Conservation (phyloP, 2,888 invertebrate species). For the Leptothorax acervorum region DNA sequence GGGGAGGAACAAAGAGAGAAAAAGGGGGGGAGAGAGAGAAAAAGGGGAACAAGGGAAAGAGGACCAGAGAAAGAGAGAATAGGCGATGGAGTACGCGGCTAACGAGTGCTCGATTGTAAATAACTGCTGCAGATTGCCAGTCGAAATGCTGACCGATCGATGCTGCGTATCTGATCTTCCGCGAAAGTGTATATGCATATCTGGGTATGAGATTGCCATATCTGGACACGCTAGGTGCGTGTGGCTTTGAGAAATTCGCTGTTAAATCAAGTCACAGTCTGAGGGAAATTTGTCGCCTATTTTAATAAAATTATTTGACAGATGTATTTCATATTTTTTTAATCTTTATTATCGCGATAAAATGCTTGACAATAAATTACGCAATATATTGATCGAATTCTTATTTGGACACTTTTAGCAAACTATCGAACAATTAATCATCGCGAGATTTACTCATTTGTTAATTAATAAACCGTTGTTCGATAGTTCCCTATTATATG, state of each 20-base stretch:
- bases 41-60: slow-evolving; percentile 42
- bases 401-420: background rate
- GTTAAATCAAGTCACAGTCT: background rate
- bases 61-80: slow-evolving; percentile 59
- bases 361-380: background rate
- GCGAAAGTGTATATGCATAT: slow-evolving; percentile 40
- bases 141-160: slow-evolving; percentile 70
- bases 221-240: background rate
- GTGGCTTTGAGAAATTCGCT: background rate
- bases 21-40: slow-evolving; percentile 8
- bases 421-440: slow-evolving; percentile 14
- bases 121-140: slow-evolving; percentile 76
- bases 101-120: slow-evolving; percentile 81
- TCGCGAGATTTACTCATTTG: slow-evolving; percentile 22
- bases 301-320: slow-evolving; percentile 6
- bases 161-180: slow-evolving; percentile 60
- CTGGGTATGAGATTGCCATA: background rate
- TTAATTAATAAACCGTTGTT: slow-evolving; percentile 44
- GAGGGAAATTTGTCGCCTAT: background rate
- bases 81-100: slow-evolving; percentile 69
- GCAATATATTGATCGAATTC: background rate
- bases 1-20: slow-evolving; percentile 29
- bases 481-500: slow-evolving; percentile 27
- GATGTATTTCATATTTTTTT: background rate
- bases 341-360: background rate